phyloP scores from a whole-genome alignment of 2,797 vertebrate genomes.

The Micrastur ruficollis region DNA sequence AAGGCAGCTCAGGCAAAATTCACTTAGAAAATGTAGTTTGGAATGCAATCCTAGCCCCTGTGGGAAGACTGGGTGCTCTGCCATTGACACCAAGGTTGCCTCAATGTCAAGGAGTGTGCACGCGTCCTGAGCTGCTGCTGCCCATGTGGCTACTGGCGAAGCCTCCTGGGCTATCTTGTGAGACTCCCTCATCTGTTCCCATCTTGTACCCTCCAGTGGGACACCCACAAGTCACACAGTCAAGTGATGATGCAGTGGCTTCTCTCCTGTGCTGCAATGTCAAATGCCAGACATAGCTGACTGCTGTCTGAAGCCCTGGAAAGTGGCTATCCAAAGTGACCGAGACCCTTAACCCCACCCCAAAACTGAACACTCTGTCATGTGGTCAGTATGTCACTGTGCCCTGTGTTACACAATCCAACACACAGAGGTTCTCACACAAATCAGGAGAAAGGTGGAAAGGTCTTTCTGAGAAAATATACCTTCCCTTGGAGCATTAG shows the following conservation, averaged over 20 bases:
- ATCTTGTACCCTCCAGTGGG: background rate
- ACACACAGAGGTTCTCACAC: background rate
- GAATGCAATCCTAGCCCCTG: background rate
- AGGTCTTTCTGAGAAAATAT: background rate
- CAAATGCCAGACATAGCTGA: background rate
- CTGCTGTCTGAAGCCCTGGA: background rate
- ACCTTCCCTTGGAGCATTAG: background rate
- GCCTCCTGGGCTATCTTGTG: background rate
- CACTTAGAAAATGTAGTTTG: background rate
- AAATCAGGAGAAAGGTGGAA: background rate
- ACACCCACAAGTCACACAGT: background rate
- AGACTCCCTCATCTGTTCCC: background rate
- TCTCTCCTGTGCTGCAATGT: background rate
- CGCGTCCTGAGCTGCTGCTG: background rate
- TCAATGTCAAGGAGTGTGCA: background rate
- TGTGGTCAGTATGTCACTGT: background rate
- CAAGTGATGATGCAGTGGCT: accelerated
- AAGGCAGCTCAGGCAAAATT: background rate
- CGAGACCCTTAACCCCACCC: background rate
- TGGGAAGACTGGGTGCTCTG: background rate
- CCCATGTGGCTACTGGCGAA: background rate
- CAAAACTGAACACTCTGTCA: background rate
- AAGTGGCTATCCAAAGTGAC: background rate
- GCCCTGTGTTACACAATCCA: background rate
- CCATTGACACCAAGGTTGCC: background rate